These are phyloP conservation scores for Temnothorax curvispinosus DNA, from an alignment of 1,140 invertebrate species.

Conservation along the genomic window DNA sequence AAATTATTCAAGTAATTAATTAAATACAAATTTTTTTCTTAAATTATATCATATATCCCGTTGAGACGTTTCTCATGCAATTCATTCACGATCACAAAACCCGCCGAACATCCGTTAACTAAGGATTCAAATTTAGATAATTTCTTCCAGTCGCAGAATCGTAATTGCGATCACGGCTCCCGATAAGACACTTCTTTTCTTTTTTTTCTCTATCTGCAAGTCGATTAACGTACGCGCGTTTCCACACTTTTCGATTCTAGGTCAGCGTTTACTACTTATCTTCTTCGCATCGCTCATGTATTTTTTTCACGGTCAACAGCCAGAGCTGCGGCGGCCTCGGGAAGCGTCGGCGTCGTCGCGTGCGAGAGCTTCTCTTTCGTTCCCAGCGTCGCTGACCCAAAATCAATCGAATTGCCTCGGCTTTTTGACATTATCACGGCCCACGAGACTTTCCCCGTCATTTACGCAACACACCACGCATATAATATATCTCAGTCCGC, in stretches of 20 bases:
- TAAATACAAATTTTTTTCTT: neutral
- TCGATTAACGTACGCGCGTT: conserved; percentile 6
- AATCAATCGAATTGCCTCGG: conserved; percentile 16
- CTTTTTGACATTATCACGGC: conserved; percentile 12
- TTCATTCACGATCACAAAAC: neutral
- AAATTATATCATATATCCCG: neutral
- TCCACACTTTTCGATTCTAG: conserved; percentile 49
- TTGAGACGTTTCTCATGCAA: neutral
- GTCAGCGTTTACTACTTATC: conserved; percentile 59
- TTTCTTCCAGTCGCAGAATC: neutral
- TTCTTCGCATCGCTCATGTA: conserved; percentile 22
- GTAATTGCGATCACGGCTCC: conserved; percentile 16
- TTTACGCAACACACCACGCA: conserved; percentile 33
- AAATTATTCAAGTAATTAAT: neutral
- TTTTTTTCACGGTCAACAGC: conserved; percentile 54
- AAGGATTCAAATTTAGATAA: conserved; percentile 18
- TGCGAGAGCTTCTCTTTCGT: conserved; percentile 20
- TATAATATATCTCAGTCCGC: neutral
- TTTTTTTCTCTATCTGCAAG: neutral
- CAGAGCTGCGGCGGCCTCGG: neutral
- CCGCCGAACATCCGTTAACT: neutral
- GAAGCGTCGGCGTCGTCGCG: conserved; percentile 14
- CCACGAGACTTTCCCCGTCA: conserved; percentile 36
- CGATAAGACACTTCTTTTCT: conserved; percentile 1
- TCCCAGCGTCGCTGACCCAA: neutral